Evolutionary conservation across 64 coral and sea anemone genomes (phyloP).

Genomic region (Hydrozoanthus tunicans): DNA sequence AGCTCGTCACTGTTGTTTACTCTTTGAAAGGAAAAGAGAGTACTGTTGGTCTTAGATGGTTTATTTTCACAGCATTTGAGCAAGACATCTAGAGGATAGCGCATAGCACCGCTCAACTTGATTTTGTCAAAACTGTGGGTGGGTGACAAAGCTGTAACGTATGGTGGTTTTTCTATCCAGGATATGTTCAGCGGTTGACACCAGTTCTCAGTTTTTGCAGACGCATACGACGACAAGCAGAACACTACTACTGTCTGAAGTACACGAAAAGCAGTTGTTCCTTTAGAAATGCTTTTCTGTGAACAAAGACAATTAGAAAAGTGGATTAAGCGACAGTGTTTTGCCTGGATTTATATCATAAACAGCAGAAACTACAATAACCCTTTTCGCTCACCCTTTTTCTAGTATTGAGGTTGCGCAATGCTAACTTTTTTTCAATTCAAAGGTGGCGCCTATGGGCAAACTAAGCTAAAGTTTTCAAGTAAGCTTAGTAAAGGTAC

Average conservation of each 20-base stretch:
- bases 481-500: no score
- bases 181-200: constrained; percentile 46
- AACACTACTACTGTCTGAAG: not conserved
- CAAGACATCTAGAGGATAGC: constrained; percentile 35
- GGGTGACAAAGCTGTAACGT: not conserved
- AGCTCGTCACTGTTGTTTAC: constrained; percentile 27
- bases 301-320: not conserved
- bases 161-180: constrained; percentile 26
- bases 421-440: no score
- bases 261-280: no score
- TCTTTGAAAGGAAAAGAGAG: constrained; percentile 3
- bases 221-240: not conserved
- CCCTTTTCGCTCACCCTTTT: no score
- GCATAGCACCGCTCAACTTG: constrained; percentile 5
- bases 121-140: not conserved
- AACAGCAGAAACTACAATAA: no score
- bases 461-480: no score
- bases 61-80: not conserved
- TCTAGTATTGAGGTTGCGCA: no score
- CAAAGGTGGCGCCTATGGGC: no score
- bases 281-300: not conserved
- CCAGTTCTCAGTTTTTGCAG: constrained; percentile 27
- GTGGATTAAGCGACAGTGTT: no score
- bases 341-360: no score
- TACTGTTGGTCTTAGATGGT: not conserved